A percentile compares a stretch with the other conserved stretches of the same genome.
phyloP scores from a whole-genome alignment of 2,888 invertebrate species.

The Eurois occulta region DNA sequence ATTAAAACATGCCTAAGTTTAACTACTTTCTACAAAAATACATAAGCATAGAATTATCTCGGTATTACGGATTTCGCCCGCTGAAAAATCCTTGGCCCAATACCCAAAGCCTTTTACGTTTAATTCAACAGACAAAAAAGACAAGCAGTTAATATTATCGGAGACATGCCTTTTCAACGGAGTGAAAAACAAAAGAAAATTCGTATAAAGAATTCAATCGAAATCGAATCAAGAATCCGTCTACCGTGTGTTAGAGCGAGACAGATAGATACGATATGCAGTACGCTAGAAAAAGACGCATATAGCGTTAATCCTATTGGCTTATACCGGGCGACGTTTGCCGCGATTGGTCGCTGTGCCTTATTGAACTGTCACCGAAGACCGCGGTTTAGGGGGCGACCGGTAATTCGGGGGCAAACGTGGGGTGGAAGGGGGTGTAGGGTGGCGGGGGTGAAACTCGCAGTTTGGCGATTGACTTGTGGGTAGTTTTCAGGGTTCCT shows the following conservation, averaged over 20 bases:
- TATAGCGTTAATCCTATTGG: conserved; percentile 90
- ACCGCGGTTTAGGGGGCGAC: conserved; percentile 88
- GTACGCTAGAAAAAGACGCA: conserved; percentile 74
- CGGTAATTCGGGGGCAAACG: conserved; percentile 87
- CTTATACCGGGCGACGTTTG: conserved; percentile 90
- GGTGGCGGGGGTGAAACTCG: conserved; percentile 77
- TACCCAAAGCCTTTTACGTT: conserved; percentile 58
- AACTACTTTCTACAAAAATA: neutral
- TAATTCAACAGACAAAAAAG: conserved; percentile 57
- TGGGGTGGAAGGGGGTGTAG: conserved; percentile 73
- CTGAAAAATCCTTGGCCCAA: conserved; percentile 36
- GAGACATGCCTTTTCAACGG: conserved; percentile 75
- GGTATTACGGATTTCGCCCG: conserved; percentile 23
- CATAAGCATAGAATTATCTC: conserved; percentile 4
- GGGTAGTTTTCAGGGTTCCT: conserved; percentile 89
- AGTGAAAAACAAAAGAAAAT: conserved; percentile 87
- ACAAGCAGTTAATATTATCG: conserved; percentile 69
- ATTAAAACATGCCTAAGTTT: neutral
- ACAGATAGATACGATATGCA: conserved; percentile 65
- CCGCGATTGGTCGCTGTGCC: conserved; percentile 89
- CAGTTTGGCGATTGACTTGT: conserved; percentile 90
- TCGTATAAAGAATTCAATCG: conserved; percentile 88
- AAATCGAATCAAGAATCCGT: conserved; percentile 89
- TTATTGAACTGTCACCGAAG: conserved; percentile 90
- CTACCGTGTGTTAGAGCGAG: conserved; percentile 81